phyloP scores from a whole-genome alignment of 2,888 invertebrate species.

The Lithophane socia region DNA sequence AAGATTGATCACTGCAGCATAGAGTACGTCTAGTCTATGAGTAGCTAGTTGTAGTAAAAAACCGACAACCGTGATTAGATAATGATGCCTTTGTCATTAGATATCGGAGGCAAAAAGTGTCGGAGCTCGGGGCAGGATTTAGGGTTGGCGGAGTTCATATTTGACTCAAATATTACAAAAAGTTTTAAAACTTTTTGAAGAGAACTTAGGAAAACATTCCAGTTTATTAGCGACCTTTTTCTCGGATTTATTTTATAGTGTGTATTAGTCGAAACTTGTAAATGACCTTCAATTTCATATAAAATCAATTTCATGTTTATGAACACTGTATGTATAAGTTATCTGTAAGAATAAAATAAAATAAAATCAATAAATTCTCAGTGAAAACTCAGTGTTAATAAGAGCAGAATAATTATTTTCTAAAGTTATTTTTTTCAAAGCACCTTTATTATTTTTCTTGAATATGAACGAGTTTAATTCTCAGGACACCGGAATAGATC shows the following conservation, averaged over 20 bases:
- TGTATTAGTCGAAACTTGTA: too few relatives aligned
- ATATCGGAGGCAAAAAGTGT: constrained; percentile 83
- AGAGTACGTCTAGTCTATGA: constrained; percentile 50
- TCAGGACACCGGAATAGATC: too few relatives aligned
- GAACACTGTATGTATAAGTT: too few relatives aligned
- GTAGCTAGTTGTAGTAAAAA: constrained; percentile 73
- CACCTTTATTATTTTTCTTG: too few relatives aligned
- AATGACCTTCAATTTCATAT: too few relatives aligned
- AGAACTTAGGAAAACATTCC: background rate
- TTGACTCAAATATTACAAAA: background rate
- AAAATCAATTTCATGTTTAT: too few relatives aligned
- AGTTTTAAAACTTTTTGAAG: background rate
- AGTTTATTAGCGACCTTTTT: background rate
- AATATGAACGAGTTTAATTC: too few relatives aligned
- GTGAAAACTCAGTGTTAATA: background rate
- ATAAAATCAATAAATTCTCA: background rate
- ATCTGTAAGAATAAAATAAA: too few relatives aligned
- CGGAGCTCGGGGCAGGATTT: constrained; percentile 57
- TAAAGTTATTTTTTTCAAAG: too few relatives aligned
- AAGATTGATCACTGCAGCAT: constrained; percentile 64
- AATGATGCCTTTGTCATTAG: constrained; percentile 86
- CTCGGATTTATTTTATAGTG: too few relatives aligned
- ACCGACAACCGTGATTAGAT: constrained; percentile 82
- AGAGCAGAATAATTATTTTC: too few relatives aligned
- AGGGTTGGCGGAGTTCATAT: constrained; percentile 67